Base-by-base conservation (phyloP, 2,888 invertebrate genomes). In the Desoria tigrina region DNA sequence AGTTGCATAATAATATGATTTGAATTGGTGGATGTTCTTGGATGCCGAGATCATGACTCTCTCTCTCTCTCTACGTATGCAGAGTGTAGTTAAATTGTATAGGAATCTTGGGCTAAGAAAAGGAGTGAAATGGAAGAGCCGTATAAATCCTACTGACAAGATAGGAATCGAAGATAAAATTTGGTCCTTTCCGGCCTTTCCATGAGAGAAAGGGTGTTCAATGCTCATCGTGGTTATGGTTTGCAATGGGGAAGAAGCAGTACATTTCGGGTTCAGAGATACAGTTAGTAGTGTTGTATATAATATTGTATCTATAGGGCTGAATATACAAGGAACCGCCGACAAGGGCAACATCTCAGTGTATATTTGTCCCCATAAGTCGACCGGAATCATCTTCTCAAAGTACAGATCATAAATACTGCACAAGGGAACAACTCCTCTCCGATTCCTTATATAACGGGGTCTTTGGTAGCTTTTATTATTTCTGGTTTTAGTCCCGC, bases 101-200 rank as follows among this genome's bases (percentile, higher is more conserved):
- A 61, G 49, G 50, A 53, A 51, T 51, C 39, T n/a, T n/a, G 32
- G 32, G 11, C 32, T 32, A 32, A 32, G 32, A 28, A 37, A 37
- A 42, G 23, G 67, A 51, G 51, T 51, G 23, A 51, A 51, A 51
- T 55, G 55, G 66, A 67, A 71, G 73, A 69, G 71, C 65, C 71
- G 67, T 71, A 73, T 73, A 73, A 73, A 73, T 73, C 71, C 59
- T 73, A 60, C 67, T 71, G 71, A 68, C 71, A 71, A 73, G 73
- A 73, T 71, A 69, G 73, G 69, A 67, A 71, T 73, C 73, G 67
- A 67, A 71, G 69, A 73, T 73, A 70, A 63, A 68, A 73, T 65
- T 71, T 71, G 63, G 64, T 66, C 63, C 69, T 69, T 68, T 68
- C 69, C 65, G 70, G 64, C 55, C n/a, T 59, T 68, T 68, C 60